Evolutionary conservation across 2,113 vertebrate species (phyloP), one percentile per base, ranked within the genome.

Genomic region (Etheostoma cragini): DNA sequence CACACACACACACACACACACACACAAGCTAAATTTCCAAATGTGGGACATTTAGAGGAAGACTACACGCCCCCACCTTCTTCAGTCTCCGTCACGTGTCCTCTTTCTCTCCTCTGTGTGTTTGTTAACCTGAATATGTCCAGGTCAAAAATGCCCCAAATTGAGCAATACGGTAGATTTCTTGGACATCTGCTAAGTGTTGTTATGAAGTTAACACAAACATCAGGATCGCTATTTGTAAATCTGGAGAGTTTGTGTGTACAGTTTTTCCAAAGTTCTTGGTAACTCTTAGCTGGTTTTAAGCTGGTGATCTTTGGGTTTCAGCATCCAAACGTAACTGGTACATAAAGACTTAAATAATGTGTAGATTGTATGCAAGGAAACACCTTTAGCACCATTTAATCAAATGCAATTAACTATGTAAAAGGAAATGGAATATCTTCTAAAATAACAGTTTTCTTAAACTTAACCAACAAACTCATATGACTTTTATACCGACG

Each of bases 11-110:
- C 38, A 10, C 35, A 47, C 38, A 10, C 35, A 5, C 7, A 6
- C 2, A 10, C 38, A 1, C 33, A 35, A 30, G 30, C 38, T 3
- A 92, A 90, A 84, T 22, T 78, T 83, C 78, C 6, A 82, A 71
- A 80, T 84, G 72, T 79, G 60, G 86, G 74, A 22, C 84, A 71
- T 57, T 68, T 3, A 45, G 60, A 67, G 46, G 69, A 82, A 69
- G 50, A 65, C 33, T 76, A 5, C 19, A 19, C 24, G 8, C 26
- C 24, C 15, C 50, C 16, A 33, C 42, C 26, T 58, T 22, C 58
- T 42, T 72, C 57, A 54, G 7, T 12, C 56, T 15, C 49, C 10
- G 3, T 42, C 38, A 42, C 38, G 10, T 11, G 2, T 13, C 57
- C 26, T 16, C 6, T 8, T 8, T 19, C 1, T 54, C 14, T 16